Percentiles rank a stretch among this genome's conserved stretches.
Conservation (phyloP, 2,113 vertebrate species). For the Thermophis baileyi region DNA sequence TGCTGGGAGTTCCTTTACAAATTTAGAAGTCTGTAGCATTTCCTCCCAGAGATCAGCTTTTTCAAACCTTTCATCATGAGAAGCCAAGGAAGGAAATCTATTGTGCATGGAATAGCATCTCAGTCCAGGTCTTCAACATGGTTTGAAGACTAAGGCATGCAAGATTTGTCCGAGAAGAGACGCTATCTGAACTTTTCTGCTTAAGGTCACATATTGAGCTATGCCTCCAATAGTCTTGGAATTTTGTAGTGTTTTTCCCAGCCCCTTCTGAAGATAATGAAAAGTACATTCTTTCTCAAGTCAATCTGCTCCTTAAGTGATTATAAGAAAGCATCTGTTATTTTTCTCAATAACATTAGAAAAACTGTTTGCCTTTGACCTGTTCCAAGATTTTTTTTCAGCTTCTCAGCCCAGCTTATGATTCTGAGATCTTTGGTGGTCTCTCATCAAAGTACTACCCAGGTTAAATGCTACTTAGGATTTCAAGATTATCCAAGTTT, state of each 20-base stretch:
- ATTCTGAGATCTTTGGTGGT: neutral
- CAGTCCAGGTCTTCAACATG: constrained; percentile 11
- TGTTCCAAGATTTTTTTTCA: neutral
- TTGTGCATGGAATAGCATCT: neutral
- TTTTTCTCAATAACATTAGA: neutral
- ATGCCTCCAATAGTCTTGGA: constrained; percentile 25
- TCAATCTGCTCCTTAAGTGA: neutral
- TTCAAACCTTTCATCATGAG: constrained; percentile 86
- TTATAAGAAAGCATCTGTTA: neutral
- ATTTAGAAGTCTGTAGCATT: constrained; percentile 95
- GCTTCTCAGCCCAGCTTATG: neutral
- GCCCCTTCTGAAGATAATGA: neutral
- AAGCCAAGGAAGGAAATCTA: constrained; percentile 33
- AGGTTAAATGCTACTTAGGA: neutral
- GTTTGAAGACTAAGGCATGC: constrained; percentile 36
- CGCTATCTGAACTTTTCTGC: constrained; percentile 43
- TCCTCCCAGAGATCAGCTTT: constrained; percentile 88
- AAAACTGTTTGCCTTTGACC: neutral
- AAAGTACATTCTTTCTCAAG: neutral
- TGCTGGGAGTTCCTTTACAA: constrained; percentile 92
- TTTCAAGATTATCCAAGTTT: neutral
- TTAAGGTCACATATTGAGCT: constrained; percentile 23
- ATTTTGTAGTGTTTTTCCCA: constrained; percentile 2
- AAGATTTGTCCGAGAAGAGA: constrained; percentile 39
- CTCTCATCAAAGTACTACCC: neutral